Conservation (phyloP, 2,113 vertebrate species). For the Puntigrus tetrazona region DNA sequence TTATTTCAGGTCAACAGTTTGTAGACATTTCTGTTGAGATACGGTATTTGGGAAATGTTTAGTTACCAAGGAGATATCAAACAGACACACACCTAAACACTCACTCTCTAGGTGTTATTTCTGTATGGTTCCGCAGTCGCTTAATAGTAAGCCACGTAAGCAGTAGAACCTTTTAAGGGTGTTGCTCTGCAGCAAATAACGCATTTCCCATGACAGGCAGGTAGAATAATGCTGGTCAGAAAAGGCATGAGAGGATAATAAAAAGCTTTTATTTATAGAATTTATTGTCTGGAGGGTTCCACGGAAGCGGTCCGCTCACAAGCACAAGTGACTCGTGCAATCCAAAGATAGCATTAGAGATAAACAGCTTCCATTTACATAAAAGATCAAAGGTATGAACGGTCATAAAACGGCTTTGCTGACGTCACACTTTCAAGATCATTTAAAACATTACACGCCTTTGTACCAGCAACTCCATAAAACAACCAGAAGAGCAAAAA, state of each 20-base stretch:
- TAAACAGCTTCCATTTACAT: background rate
- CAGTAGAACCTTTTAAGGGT: background rate
- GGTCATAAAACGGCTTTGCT: background rate
- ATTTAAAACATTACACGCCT: background rate
- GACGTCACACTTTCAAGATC: background rate
- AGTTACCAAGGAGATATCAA: background rate
- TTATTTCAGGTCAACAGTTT: background rate
- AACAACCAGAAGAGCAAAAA: background rate
- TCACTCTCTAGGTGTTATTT: background rate
- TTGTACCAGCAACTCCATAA: background rate
- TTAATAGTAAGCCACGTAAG: background rate
- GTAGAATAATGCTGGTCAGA: background rate
- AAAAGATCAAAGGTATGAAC: background rate
- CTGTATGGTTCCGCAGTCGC: background rate
- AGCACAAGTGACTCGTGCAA: background rate
- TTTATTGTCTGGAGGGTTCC: background rate
- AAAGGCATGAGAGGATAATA: background rate
- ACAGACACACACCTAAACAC: conserved; percentile 6
- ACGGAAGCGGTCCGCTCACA: background rate
- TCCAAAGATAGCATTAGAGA: background rate
- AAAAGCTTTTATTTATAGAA: background rate
- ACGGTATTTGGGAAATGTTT: conserved; percentile 10
- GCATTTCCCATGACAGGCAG: background rate
- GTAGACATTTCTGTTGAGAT: background rate
- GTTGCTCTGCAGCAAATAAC: background rate